Evolutionary conservation across 1,140 invertebrate species (phyloP), one percentile per base, ranked within the genome.

Genomic region (Drosophila willistoni): DNA sequence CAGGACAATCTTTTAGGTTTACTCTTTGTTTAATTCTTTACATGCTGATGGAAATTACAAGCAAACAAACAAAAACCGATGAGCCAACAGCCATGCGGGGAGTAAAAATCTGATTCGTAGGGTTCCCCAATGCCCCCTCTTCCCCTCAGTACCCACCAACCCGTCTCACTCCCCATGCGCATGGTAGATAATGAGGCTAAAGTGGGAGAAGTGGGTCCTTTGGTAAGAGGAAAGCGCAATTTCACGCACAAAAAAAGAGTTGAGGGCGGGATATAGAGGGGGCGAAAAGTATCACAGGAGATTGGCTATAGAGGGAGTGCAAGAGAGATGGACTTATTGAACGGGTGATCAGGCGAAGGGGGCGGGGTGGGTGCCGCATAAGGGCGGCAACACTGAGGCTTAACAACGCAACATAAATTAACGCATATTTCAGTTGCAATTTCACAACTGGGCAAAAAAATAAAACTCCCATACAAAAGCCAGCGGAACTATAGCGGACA

Each of bases 341-440:
- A 22, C 22, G n/a, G 3, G 54, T 14, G 10, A 13, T 3, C 7
- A 12, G 14, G 22, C 19, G n/a, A 5, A 14, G n/a, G 25, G 19
- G 41, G 14, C n/a, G 14, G 63, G 65, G 42, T 33, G 64, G 65
- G 77, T 66, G n/a, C 42, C 42, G 14, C 42, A 44, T 44, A 14
- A 12, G 17, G 44, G 44, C 17, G 17, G 44, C 7, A 7, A 47
- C 44, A 47, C 44, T 10, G 44, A 61, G 71, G 79, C 79, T 89
- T 90, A 90, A 90, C 84, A 89, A 81, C 84, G 81, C 71, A 89
- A 85, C 85, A 90, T 89, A 89, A 85, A 90, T 90, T 86, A 86
- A 86, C 82, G 85, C 81, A 90, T 86, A 90, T 86, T 86, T 90
- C 82, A 79, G 86, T 69, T 85, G 81, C 77, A 84, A 86, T 87